A percentile compares a stretch with the other conserved stretches of the same genome.
Evolutionary conservation across 2,888 invertebrate species (phyloP).

Genomic region (Drosophila barbarae): DNA sequence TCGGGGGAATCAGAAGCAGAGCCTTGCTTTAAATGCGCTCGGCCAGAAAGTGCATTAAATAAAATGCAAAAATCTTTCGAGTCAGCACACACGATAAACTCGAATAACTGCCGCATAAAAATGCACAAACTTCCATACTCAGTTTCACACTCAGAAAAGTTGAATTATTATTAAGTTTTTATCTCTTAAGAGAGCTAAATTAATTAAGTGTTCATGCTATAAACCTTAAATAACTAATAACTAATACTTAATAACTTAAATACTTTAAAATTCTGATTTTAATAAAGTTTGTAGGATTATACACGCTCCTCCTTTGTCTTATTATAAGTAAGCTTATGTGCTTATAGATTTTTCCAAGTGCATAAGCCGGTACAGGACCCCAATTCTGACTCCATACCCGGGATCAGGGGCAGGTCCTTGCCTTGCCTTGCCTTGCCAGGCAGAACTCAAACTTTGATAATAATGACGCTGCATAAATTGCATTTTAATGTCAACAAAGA

Average conservation of each 20-base stretch:
- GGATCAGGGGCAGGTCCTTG: slow-evolving; percentile 15
- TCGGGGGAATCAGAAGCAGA: slow-evolving; percentile 7
- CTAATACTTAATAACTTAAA: no score
- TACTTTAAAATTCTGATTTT: no score
- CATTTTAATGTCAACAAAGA: slow-evolving; percentile 74
- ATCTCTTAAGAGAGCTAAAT: background rate
- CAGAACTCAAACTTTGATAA: slow-evolving; percentile 47
- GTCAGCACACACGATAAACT: slow-evolving; percentile 43
- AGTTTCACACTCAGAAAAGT: slow-evolving; percentile 4
- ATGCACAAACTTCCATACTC: slow-evolving; percentile 52
- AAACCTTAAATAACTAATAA: no score
- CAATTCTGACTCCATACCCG: slow-evolving; percentile 6
- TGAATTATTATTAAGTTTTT: no score
- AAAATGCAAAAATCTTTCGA: slow-evolving; percentile 46
- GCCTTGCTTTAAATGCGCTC: slow-evolving; percentile 20
- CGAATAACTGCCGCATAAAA: slow-evolving; percentile 57
- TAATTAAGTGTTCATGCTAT: background rate
- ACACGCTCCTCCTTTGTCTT: background rate
- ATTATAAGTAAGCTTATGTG: no score
- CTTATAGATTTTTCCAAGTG: slow-evolving; percentile 3
- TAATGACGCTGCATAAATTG: slow-evolving; percentile 73
- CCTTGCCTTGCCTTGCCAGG: slow-evolving; percentile 14
- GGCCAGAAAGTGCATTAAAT: slow-evolving; percentile 37
- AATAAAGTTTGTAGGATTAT: no score
- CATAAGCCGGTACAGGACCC: slow-evolving; percentile 9